Evolutionary conservation across 2,888 invertebrate species (phyloP).

Genomic region (Anoncus sp.): DNA sequence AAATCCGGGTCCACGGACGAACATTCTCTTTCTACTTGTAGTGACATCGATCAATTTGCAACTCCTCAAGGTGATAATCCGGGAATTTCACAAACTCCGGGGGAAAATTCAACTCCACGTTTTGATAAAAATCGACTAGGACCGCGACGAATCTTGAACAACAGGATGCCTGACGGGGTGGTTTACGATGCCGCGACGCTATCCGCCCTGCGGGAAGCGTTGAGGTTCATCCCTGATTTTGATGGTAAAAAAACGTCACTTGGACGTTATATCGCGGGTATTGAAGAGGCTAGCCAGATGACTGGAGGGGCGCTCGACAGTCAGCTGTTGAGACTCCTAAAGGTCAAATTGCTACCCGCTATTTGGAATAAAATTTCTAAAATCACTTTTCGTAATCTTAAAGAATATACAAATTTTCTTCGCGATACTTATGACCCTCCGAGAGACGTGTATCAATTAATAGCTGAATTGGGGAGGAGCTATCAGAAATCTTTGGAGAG

Average conservation of each 20-base stretch:
- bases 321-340: background rate
- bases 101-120: too few relatives aligned
- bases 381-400: slow-evolving; percentile 1
- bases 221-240: slow-evolving; percentile 17
- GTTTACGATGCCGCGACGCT: background rate
- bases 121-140: too few relatives aligned
- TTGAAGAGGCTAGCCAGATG: slow-evolving; percentile 5
- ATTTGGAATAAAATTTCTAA: slow-evolving; percentile 22
- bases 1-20: too few relatives aligned
- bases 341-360: slow-evolving; percentile 1
- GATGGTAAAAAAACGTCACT: slow-evolving; percentile 12
- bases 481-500: slow-evolving; percentile 2
- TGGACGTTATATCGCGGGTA: background rate
- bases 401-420: slow-evolving; percentile 7
- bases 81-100: too few relatives aligned
- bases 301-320: background rate
- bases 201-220: slow-evolving; percentile 1
- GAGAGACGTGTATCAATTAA: slow-evolving; percentile 16
- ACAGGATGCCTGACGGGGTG: background rate
- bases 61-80: too few relatives aligned
- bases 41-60: too few relatives aligned
- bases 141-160: too few relatives aligned
- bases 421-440: slow-evolving; percentile 16
- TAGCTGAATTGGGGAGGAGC: slow-evolving; percentile 14
- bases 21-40: too few relatives aligned